A percentile compares a stretch with the other conserved stretches of the same genome.
Conservation (phyloP, 2,113 vertebrate species). For the Nothobranchius furzeri region DNA sequence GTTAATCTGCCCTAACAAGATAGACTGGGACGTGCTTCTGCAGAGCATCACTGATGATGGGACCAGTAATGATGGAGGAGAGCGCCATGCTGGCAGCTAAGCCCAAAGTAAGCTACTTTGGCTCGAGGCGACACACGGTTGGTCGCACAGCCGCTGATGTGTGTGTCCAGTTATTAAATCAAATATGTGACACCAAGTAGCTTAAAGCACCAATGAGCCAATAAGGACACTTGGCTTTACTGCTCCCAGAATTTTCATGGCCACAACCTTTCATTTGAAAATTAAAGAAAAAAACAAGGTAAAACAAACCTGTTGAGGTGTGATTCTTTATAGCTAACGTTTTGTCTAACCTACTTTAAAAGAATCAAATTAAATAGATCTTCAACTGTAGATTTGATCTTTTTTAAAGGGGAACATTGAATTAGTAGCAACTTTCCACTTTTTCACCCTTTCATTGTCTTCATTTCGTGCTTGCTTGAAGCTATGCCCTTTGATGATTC, state of each 20-base stretch:
- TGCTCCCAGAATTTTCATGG: not conserved
- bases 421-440: too few species aligned
- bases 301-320: too few species aligned
- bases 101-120: constrained; percentile 71
- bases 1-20: constrained; percentile 72
- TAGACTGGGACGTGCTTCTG: constrained; percentile 44
- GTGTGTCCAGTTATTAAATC: constrained; percentile 74
- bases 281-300: not conserved
- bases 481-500: not conserved
- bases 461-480: not conserved
- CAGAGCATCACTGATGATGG: constrained; percentile 61
- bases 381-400: too few species aligned
- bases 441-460: not conserved
- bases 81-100: constrained; percentile 55
- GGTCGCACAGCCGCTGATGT: constrained; percentile 34
- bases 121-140: constrained; percentile 43
- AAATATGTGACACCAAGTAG: constrained; percentile 67
- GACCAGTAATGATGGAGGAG: constrained; percentile 65
- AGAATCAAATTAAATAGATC: too few species aligned
- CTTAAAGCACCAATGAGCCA: constrained; percentile 65
- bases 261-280: not conserved
- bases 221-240: constrained; percentile 31
- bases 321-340: too few species aligned
- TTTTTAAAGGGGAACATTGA: too few species aligned
- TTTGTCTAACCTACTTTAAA: too few species aligned